Conservation (phyloP, 2,888 invertebrate species). For the Spodoptera picta region DNA sequence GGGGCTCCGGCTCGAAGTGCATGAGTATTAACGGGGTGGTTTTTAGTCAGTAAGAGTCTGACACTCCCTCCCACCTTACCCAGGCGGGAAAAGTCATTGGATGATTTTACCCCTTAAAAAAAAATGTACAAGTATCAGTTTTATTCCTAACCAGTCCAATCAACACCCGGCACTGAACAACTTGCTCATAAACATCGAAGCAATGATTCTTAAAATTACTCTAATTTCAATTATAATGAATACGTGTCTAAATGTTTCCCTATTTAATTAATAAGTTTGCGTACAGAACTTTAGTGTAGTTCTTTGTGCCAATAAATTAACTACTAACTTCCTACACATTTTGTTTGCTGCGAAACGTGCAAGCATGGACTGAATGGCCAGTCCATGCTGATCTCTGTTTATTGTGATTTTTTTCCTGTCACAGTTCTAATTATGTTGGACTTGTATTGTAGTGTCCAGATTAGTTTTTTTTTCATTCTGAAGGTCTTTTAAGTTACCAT, state of each 20-base stretch:
- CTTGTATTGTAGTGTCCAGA: conserved; percentile 13
- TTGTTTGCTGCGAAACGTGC: conserved; percentile 57
- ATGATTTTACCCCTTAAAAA: too few species aligned
- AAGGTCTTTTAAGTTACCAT: conserved; percentile 16
- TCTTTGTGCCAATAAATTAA: conserved; percentile 60
- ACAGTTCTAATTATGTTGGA: neutral
- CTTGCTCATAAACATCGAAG: neutral
- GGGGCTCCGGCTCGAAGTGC: too few species aligned
- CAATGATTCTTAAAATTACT: conserved; percentile 8
- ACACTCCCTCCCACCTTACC: too few species aligned
- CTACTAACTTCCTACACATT: conserved; percentile 51
- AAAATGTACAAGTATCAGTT: too few species aligned
- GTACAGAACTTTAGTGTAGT: conserved; percentile 46
- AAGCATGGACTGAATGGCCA: conserved; percentile 48
- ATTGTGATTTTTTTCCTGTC: neutral
- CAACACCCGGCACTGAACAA: too few species aligned
- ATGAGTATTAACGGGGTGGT: too few species aligned
- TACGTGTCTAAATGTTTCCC: conserved; percentile 52
- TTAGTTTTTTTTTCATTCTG: conserved; percentile 1
- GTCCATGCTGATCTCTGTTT: conserved; percentile 31
- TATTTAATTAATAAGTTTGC: conserved; percentile 49
- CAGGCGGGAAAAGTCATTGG: too few species aligned
- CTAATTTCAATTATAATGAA: conserved; percentile 23
- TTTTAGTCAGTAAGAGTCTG: too few species aligned
- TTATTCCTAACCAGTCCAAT: too few species aligned